phyloP scores from a whole-genome alignment of 35 echinoderm and acorn worm species.

The Diadema setosum region DNA sequence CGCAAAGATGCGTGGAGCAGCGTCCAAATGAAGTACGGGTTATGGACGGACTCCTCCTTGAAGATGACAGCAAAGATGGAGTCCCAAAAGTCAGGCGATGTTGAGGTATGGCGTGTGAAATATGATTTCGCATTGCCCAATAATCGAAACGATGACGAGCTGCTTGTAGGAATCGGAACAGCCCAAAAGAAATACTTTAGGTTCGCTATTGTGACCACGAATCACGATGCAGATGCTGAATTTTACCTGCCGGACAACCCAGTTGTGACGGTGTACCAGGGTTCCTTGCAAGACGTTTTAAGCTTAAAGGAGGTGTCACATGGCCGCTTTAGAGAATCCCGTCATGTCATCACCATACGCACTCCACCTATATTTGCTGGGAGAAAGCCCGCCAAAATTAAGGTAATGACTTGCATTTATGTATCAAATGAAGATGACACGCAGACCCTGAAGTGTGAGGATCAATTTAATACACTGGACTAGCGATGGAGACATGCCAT shows the following conservation, averaged over 20 bases:
- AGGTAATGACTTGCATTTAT: no score
- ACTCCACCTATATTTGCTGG: neutral
- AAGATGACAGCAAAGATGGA: neutral
- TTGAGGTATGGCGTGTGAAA: neutral
- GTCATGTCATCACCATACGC: neutral
- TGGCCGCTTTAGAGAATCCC: neutral
- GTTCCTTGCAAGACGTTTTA: no score
- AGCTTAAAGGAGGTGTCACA: no score
- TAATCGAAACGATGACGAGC: no score
- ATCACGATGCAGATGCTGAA: neutral
- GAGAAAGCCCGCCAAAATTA: no score
- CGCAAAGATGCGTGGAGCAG: neutral
- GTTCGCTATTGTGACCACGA: neutral
- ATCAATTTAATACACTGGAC: no score
- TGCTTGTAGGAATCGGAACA: no score
- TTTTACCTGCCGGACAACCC: conserved; percentile 12
- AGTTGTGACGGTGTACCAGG: neutral
- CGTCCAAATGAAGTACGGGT: neutral
- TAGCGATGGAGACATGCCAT: no score
- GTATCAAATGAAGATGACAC: no score
- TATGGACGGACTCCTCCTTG: neutral
- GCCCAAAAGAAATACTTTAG: neutral
- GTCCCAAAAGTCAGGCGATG: neutral
- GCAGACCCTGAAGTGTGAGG: no score
- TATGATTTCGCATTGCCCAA: neutral